Percentiles rank a stretch among this genome's conserved stretches.
Evolutionary conservation across 2,888 invertebrate species (phyloP).

Genomic region (Deroplatys truncata): DNA sequence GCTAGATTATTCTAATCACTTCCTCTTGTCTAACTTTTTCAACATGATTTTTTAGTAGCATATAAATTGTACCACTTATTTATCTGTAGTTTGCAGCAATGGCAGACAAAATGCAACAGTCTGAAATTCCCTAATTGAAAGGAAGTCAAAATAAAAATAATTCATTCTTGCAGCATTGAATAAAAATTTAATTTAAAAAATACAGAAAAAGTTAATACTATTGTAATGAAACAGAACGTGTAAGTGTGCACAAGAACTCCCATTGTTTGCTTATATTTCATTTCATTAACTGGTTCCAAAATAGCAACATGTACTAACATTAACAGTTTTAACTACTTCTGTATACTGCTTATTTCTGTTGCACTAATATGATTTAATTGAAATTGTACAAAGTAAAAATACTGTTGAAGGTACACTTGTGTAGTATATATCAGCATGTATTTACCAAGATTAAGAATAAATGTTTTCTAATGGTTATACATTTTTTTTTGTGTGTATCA

Average conservation of each 20-base stretch:
- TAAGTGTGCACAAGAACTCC: not conserved
- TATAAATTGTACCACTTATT: too few species aligned
- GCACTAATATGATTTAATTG: not conserved
- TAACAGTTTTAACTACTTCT: not conserved
- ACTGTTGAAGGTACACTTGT: not conserved
- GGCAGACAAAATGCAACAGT: too few species aligned
- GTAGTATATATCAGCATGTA: not conserved
- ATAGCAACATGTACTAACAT: not conserved
- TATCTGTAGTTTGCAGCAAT: too few species aligned
- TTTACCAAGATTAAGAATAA: not conserved
- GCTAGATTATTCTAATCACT: too few species aligned
- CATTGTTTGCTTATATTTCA: not conserved
- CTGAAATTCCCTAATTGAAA: too few species aligned
- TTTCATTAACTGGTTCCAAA: not conserved
- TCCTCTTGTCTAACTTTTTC: too few species aligned
- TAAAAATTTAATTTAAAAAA: too few species aligned
- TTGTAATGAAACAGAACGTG: not conserved
- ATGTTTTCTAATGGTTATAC: not conserved
- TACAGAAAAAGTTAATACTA: too few species aligned
- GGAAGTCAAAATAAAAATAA: too few species aligned
- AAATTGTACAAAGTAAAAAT: not conserved
- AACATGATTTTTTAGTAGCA: too few species aligned
- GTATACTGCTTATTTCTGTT: not conserved
- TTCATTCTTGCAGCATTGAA: too few species aligned
- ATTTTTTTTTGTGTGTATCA: not conserved